Evolutionary conservation across 2,797 vertebrate species (phyloP).

Genomic region (Sebastes hopkinsi): DNA sequence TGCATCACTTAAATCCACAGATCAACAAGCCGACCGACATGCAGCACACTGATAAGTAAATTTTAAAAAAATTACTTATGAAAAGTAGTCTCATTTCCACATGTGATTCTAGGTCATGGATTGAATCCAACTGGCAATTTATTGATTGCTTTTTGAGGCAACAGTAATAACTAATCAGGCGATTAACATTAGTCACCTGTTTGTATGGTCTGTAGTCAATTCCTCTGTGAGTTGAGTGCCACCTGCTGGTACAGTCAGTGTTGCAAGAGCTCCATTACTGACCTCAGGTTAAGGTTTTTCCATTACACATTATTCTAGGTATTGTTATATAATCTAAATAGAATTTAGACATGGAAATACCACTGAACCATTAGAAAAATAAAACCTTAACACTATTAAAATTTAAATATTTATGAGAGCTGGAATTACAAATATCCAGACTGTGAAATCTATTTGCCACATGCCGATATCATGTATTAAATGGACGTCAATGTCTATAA

Average conservation of each 20-base stretch:
- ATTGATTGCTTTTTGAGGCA: neutral
- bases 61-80: neutral
- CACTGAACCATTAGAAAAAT: neutral
- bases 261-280: neutral
- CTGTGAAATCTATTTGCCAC: neutral
- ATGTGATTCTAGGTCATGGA: neutral
- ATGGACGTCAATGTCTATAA: neutral
- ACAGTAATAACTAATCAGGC: neutral
- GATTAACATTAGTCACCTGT: neutral
- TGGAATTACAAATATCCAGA: neutral
- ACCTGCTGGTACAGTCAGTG: conserved; percentile 58
- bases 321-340: neutral
- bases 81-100: neutral
- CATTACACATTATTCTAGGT: neutral
- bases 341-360: neutral
- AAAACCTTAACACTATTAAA: neutral
- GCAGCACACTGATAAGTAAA: neutral
- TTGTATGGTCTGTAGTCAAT: neutral
- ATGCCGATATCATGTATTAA: neutral
- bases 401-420: neutral
- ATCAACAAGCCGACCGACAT: neutral
- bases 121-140: neutral
- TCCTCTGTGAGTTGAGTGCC: conserved; percentile 47
- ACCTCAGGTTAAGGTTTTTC: neutral
- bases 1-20: neutral